Evolutionary conservation across 2,113 vertebrate species (phyloP).

Genomic region (Clupea harengus): DNA sequence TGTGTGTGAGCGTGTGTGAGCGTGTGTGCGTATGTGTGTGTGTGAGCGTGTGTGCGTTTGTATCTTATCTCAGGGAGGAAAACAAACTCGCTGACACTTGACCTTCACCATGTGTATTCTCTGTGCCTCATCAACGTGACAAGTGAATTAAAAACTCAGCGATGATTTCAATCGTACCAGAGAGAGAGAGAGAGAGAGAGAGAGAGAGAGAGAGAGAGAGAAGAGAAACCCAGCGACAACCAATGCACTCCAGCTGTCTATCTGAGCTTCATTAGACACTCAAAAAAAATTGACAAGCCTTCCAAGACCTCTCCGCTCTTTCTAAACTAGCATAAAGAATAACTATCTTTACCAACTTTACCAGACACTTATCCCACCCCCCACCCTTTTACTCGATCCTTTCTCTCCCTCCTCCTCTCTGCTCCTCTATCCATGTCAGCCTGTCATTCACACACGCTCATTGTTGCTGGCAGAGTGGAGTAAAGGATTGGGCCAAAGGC

Average conservation of each 20-base stretch:
- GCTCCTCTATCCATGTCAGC: not conserved
- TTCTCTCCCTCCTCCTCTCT: not conserved
- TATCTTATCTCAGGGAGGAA: not conserved
- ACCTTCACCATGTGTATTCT: slow-evolving; percentile 30
- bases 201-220: not conserved
- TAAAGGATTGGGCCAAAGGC: slow-evolving; percentile 14
- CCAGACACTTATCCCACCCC: not conserved
- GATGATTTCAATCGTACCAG: not conserved
- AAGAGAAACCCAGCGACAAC: not conserved
- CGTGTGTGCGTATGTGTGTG: not conserved
- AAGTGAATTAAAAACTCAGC: slow-evolving; percentile 34
- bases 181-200: not conserved
- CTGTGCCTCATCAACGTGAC: slow-evolving; percentile 43
- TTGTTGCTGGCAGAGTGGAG: slow-evolving; percentile 7
- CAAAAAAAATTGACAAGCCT: not conserved
- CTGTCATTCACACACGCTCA: slow-evolving; percentile 3
- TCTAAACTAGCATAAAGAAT: slow-evolving; percentile 4
- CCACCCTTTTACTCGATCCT: not conserved
- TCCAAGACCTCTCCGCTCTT: not conserved
- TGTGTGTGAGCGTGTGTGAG: not conserved
- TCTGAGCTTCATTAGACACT: not conserved
- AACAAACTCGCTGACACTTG: not conserved
- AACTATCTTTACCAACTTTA: not conserved
- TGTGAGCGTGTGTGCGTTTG: not conserved
- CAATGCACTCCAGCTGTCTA: slow-evolving; percentile 1